These are phyloP conservation scores for Rhizomys pruinosus DNA, from an alignment of 2,113 vertebrate genomes.

Conservation along the genomic window DNA sequence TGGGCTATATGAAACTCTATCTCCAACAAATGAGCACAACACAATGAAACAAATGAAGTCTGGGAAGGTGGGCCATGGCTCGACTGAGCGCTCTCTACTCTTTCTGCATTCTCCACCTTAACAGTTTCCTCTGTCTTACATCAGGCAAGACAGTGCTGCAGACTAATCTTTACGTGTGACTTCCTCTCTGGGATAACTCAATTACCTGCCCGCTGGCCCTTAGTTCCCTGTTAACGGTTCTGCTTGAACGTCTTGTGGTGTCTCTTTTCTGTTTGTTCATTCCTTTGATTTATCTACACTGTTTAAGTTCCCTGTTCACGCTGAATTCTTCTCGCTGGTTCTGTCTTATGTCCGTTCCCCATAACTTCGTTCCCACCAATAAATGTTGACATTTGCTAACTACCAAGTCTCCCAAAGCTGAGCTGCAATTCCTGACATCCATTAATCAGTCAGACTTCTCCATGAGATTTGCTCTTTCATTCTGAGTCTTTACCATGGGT, in stretches of 20 bases:
- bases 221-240: slow-evolving; percentile 52
- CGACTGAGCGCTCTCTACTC: not conserved
- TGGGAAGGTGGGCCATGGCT: not conserved
- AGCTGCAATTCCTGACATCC: not conserved
- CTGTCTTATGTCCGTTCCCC: slow-evolving; percentile 48
- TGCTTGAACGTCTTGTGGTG: slow-evolving; percentile 41
- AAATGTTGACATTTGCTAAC: slow-evolving; percentile 62
- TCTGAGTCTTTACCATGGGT: not conserved
- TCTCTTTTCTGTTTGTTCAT: slow-evolving; percentile 48
- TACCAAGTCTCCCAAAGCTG: not conserved
- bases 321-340: slow-evolving; percentile 60
- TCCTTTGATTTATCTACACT: slow-evolving; percentile 67
- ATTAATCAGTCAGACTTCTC: not conserved
- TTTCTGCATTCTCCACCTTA: not conserved
- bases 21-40: not conserved
- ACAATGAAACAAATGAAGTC: not conserved
- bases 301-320: slow-evolving; percentile 43
- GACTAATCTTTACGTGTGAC: not conserved
- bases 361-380: slow-evolving; percentile 62
- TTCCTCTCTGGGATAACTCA: slow-evolving; percentile 5
- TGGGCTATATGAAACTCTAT: not conserved
- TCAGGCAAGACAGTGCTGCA: not conserved
- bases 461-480: not conserved
- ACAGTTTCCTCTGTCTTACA: not conserved
- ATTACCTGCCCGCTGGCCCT: slow-evolving; percentile 49